Conservation (phyloP, 35 echinoderm and acorn worm genomes). For the Heliocidaris erythrogramma region DNA sequence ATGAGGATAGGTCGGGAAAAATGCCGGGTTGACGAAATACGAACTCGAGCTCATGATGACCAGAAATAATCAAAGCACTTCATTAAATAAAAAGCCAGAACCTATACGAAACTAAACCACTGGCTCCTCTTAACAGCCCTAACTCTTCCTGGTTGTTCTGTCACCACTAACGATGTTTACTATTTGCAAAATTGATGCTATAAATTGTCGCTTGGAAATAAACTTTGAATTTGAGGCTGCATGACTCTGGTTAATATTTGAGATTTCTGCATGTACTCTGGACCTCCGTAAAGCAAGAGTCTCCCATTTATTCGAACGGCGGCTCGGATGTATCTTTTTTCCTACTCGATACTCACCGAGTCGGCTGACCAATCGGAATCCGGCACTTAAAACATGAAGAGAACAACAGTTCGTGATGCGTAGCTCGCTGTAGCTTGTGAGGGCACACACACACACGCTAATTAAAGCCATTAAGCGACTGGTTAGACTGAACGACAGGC, state of each 20-base stretch:
- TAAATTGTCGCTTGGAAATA: constrained; percentile 32
- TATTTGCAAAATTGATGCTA: constrained; percentile 43
- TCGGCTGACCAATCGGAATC: constrained; percentile 28
- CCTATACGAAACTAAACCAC: constrained; percentile 9
- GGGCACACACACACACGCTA: neutral
- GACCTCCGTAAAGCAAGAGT: neutral
- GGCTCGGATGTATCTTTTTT: neutral
- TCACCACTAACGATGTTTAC: constrained; percentile 31
- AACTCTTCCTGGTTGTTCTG: neutral
- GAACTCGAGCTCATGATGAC: constrained; percentile 63
- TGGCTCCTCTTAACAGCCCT: neutral
- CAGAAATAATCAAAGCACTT: constrained; percentile 30
- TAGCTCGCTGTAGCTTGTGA: neutral
- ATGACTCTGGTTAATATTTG: constrained; percentile 43
- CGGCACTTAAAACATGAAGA: neutral
- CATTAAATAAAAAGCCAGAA: constrained; percentile 26
- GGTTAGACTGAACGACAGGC: neutral
- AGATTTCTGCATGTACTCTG: constrained; percentile 42
- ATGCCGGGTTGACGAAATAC: constrained; percentile 58
- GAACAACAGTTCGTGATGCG: neutral
- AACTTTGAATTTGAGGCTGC: constrained; percentile 22
- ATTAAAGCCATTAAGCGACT: constrained; percentile 42
- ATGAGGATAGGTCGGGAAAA: constrained; percentile 51
- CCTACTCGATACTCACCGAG: neutral
- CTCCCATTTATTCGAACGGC: constrained; percentile 36